A percentile compares a stretch with the other conserved stretches of the same genome.
Evolutionary conservation across 2,113 vertebrate species (phyloP).

Genomic region (Malaclemys terrapin): DNA sequence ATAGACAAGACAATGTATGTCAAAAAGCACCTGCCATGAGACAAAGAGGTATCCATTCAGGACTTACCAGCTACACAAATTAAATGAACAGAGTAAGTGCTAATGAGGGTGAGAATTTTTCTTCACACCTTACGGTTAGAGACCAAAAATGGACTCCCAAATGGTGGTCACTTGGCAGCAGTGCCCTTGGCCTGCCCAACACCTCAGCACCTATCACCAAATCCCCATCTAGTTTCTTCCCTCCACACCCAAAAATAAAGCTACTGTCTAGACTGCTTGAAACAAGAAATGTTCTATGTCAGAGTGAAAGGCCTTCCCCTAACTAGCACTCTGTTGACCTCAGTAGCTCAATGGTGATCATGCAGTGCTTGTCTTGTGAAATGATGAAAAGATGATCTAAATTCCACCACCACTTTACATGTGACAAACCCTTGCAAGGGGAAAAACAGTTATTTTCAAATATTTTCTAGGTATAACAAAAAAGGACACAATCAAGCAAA

Average conservation of each 20-base stretch:
- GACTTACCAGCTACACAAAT: not conserved
- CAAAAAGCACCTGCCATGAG: not conserved
- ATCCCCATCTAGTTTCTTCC: not conserved
- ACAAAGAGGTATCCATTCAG: not conserved
- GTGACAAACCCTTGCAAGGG: not conserved
- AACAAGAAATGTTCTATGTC: not conserved
- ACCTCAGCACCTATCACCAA: not conserved
- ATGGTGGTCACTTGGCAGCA: not conserved
- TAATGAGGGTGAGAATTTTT: not conserved
- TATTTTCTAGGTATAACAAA: not conserved
- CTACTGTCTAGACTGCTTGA: not conserved
- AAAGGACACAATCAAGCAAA: not conserved
- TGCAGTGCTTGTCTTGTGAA: not conserved
- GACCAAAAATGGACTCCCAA: not conserved
- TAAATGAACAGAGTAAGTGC: not conserved
- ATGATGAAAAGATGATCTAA: too few species aligned
- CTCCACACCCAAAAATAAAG: not conserved
- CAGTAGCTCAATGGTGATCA: not conserved
- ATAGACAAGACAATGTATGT: not conserved
- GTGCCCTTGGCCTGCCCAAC: not conserved
- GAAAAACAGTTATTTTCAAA: not conserved
- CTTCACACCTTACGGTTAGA: not conserved
- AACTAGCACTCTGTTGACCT: not conserved
- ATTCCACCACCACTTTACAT: not conserved
- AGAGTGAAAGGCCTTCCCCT: not conserved